Conservation (phyloP, 2,113 vertebrate species). For the Arizona elegans region DNA sequence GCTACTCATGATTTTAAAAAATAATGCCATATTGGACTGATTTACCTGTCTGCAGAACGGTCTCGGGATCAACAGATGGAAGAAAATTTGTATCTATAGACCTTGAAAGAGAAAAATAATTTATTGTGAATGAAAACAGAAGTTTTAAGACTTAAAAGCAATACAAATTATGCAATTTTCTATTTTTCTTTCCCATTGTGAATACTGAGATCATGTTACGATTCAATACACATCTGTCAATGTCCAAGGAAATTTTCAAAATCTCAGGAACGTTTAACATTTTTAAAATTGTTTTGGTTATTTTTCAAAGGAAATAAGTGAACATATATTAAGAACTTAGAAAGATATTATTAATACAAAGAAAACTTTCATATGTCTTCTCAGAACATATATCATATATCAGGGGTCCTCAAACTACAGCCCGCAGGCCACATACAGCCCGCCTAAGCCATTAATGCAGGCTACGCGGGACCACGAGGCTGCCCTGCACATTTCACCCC, state of each 20-base stretch:
- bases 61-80: conserved; percentile 95
- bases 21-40: conserved; percentile 58
- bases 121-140: background rate
- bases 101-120: conserved; percentile 64
- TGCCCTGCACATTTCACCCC: too few relatives aligned
- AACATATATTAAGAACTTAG: background rate
- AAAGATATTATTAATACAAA: background rate
- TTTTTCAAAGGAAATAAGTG: background rate
- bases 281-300: background rate
- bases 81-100: conserved; percentile 85
- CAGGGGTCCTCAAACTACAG: too few relatives aligned
- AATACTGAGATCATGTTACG: background rate
- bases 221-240: background rate
- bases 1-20: conserved; percentile 5
- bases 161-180: fast-evolving
- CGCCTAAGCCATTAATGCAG: too few relatives aligned
- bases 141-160: background rate
- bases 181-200: background rate
- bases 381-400: too few relatives aligned
- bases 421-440: too few relatives aligned
- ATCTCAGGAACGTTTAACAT: background rate
- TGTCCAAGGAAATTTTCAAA: background rate
- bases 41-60: conserved; percentile 90
- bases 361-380: background rate
- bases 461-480: too few relatives aligned